Evolutionary conservation across 1,140 invertebrate genomes (phyloP), one percentile per base, ranked within the genome.

Genomic region (Euwallacea fornicatus): DNA sequence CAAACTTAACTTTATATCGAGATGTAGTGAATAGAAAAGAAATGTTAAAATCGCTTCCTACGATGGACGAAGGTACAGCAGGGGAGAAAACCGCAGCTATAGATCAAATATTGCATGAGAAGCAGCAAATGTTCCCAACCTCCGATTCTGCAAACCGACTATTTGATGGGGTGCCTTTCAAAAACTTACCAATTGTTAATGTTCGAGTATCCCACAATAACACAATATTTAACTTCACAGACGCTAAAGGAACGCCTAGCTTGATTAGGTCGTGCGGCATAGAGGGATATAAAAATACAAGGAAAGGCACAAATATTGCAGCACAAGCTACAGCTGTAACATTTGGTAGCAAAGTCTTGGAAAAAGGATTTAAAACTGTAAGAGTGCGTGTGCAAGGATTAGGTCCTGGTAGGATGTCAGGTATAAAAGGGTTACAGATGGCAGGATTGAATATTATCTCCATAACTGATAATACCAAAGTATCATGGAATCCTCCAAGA

Each of bases 271-370:
- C 92, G 7, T 91, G 93, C 86, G 93, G 95, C 13, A 86, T 91
- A 70, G 96, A 98, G 83, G 97, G 97, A 33, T 98, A 96, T 79
- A 97, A 96, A 82, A 94, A 97, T 83, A 90, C 94, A 4, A 90
- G 90, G 74, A 98, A 98, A 84, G 96, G 95, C 70, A 98, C 96
- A 7, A 98, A 96, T 81, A 90, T 98, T 77, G 97, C 96, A 55
- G 96, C 95, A 11, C 96, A 98, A 83, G 92, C 95, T 44, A 94
- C 95, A 62, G 96, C 92, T 15, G 87, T 96, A 44, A 88, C 85
- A 71, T 82, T 95, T 77, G 90, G 89, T 62, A 83, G 79, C 53
- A 89, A 86, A 86, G 87, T 88, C 4, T 77, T 93, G 65, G 87
- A 90, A 67, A 83, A 85, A 79, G 93, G 93, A 8, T 83, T 90